Conservation (phyloP, 2,888 invertebrate genomes). For the Eutolmus rufibarbis region DNA sequence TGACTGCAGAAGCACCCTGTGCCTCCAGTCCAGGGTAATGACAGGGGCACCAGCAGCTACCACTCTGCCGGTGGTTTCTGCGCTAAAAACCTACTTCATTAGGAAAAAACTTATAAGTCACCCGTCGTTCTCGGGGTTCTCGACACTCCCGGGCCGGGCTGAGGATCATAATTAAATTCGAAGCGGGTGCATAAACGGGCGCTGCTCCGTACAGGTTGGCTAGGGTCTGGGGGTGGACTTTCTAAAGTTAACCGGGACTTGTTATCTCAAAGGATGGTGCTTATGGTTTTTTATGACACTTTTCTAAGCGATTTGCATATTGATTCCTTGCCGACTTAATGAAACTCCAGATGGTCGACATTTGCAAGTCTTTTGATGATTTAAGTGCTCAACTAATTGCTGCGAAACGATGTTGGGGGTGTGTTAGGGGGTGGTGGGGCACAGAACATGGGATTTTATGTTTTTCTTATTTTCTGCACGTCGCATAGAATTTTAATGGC, state of each 20-base stretch:
- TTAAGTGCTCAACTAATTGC: neutral
- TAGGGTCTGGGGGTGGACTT: neutral
- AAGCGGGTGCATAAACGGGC: neutral
- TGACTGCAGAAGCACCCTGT: neutral
- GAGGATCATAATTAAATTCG: constrained; percentile 3
- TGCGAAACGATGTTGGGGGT: neutral
- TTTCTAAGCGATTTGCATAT: constrained; percentile 1
- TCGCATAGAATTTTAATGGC: neutral
- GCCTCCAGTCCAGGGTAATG: neutral
- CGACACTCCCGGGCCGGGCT: neutral
- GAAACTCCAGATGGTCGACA: constrained; percentile 4
- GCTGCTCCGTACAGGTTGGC: neutral
- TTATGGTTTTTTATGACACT: neutral
- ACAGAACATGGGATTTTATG: neutral
- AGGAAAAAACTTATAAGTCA: constrained; percentile 17
- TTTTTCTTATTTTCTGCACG: neutral
- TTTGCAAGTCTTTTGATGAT: constrained; percentile 16
- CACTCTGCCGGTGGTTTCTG: neutral
- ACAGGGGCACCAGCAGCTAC: neutral
- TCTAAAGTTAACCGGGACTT: neutral
- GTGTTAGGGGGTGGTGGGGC: neutral
- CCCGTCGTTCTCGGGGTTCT: neutral
- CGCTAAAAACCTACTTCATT: constrained; percentile 16
- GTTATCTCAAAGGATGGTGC: neutral
- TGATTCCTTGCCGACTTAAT: neutral